Conservation (phyloP, 2,797 vertebrate genomes). For the Todus mexicanus region DNA sequence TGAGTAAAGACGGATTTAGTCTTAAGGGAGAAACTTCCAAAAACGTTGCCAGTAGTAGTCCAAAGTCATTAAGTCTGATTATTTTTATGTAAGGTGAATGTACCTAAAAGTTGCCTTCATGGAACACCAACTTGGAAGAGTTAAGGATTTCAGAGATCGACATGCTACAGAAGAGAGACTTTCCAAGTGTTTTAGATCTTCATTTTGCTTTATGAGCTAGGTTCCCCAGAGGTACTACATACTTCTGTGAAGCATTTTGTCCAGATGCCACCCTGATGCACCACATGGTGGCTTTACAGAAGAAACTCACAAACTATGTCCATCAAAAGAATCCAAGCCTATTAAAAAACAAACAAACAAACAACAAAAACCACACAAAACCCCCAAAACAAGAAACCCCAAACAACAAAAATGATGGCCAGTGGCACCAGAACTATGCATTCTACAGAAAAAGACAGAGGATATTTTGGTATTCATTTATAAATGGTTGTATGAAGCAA, state of each 20-base stretch:
- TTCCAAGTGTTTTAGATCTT: not conserved
- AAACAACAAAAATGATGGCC: not conserved
- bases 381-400: not conserved
- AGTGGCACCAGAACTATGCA: not conserved
- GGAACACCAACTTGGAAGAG: not conserved
- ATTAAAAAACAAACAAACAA: not conserved
- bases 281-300: not conserved
- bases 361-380: not conserved
- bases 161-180: not conserved
- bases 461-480: not conserved
- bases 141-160: not conserved
- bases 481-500: not conserved
- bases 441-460: not conserved
- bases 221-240: not conserved
- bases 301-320: not conserved
- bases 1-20: not conserved
- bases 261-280: not conserved
- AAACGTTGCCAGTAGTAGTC: not conserved
- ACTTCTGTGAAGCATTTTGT: not conserved
- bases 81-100: not conserved
- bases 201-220: not conserved
- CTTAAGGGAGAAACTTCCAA: not conserved
- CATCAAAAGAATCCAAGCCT: not conserved
- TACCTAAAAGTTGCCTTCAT: not conserved
- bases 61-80: not conserved